Base-by-base conservation (phyloP, 64 coral and sea anemone species). In the Platygyra sinensis region DNA sequence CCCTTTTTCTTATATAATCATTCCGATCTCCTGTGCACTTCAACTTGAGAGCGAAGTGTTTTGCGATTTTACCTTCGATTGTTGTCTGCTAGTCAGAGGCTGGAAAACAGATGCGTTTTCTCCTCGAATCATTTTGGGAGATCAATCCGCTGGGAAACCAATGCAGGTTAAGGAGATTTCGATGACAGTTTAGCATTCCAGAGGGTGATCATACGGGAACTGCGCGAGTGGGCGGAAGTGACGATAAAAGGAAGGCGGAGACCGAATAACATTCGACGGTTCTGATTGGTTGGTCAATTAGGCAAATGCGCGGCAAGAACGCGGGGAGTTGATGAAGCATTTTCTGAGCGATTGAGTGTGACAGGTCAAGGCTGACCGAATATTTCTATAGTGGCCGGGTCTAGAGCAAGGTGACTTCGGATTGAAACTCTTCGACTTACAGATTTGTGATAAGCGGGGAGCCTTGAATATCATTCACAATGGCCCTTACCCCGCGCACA, bases 221-320 rank as follows among this genome's bases (percentile, higher is more conserved):
- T 80, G 18, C 30, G 15, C 24, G 24, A 38, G 81, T 85, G 63
- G 63, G 72, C 92, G 92, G 92, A 94, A 94, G 92, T 94, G 92
- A 94, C 92, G 87, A 74, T 46, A 19, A 62, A 74, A 25, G 57
- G 28, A 84, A 83, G 92, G 87, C 60, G 92, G 87, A 64, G 71
- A 83, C 29, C 62, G 39, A 77, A 76, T 77, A 67, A 76, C 69
- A 29, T 22, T 71, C 1, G 9, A 39, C 13, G 51, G 3, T 33
- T 89, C 17, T 89, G 92, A 94, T 94, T 94, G 92, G 92, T 78
- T 67, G 14, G 16, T 59, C 52, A 61, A 60, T 88, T 50, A 82
- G 30, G 24, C 72, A 82, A 89, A 89, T 89, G 62, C 67, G 91
- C 86, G 77, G 60, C 42, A 89, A 75, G 87, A 84, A 89, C 72